Conservation (phyloP, 2,888 invertebrate species). For the Pardosa pseudoannulata region DNA sequence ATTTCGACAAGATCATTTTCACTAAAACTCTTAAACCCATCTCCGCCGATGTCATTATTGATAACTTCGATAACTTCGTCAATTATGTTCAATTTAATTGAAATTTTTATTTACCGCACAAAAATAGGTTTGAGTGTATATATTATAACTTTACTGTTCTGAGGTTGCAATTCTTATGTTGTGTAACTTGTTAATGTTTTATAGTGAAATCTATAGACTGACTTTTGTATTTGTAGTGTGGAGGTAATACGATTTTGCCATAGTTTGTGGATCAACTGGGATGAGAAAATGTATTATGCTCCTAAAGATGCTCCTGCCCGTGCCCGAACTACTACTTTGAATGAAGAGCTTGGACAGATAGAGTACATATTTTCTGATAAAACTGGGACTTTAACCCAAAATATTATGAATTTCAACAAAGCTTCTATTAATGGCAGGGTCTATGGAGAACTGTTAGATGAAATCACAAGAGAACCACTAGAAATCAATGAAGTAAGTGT, state of each 20-base stretch:
- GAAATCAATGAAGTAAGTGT: conserved; percentile 88
- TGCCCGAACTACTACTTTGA: conserved; percentile 97
- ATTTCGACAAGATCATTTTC: too few relatives aligned
- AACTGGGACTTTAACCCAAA: conserved; percentile 99
- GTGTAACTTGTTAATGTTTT: too few relatives aligned
- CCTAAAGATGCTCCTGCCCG: conserved; percentile 93
- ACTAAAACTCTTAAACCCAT: too few relatives aligned
- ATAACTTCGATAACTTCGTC: too few relatives aligned
- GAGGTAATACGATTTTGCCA: conserved; percentile 98
- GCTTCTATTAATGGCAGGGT: conserved; percentile 94
- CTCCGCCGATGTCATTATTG: too few relatives aligned
- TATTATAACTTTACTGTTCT: too few relatives aligned
- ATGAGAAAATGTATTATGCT: conserved; percentile 97
- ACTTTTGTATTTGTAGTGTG: conserved; percentile 79
- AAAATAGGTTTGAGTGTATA: too few relatives aligned
- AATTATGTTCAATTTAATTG: too few relatives aligned
- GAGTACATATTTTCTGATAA: conserved; percentile 99
- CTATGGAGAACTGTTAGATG: conserved; percentile 94
- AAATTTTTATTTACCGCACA: too few relatives aligned
- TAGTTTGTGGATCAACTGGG: conserved; percentile 99
- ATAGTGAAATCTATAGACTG: too few relatives aligned
- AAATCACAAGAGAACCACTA: conserved; percentile 89
- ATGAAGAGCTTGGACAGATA: conserved; percentile 99
- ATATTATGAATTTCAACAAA: conserved; percentile 99
- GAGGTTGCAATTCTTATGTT: too few relatives aligned